Evolutionary conservation across 2,797 vertebrate genomes (phyloP).

Genomic region (Stomatorhinus walkeri): DNA sequence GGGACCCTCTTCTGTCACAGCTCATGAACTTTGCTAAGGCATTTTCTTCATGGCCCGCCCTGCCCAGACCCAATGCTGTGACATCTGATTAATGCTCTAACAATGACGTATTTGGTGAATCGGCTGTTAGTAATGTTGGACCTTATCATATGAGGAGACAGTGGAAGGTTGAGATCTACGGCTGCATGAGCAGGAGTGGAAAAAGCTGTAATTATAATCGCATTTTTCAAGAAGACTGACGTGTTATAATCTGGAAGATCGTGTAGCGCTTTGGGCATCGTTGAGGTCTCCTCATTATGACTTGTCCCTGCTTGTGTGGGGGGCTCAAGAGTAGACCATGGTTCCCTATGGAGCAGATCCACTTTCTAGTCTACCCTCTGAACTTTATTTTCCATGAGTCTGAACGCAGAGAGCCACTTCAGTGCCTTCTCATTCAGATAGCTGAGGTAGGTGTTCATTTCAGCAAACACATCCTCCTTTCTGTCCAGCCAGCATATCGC

Average conservation of each 20-base stretch:
- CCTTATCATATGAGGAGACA: neutral
- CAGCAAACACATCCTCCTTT: conserved; percentile 30
- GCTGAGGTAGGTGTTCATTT: conserved; percentile 22
- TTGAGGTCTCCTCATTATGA: neutral
- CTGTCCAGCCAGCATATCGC: conserved; percentile 33
- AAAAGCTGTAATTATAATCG: neutral
- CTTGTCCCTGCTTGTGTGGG: neutral
- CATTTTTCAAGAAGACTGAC: neutral
- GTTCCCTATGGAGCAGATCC: neutral
- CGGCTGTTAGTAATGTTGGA: neutral
- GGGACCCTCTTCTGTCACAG: neutral
- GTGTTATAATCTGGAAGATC: neutral
- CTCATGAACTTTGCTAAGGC: neutral
- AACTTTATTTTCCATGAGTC: neutral
- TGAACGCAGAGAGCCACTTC: conserved; percentile 20
- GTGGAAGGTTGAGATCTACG: neutral
- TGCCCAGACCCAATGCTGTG: neutral
- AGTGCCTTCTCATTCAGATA: conserved; percentile 17
- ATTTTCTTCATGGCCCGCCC: neutral
- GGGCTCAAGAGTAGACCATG: neutral
- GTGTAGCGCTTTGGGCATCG: neutral
- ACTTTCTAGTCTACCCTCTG: neutral
- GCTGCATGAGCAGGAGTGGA: neutral
- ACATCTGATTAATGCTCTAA: neutral
- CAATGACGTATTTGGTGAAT: neutral